Evolutionary conservation across 2,113 vertebrate species (phyloP).

Genomic region (Proterorhinus semilunaris): DNA sequence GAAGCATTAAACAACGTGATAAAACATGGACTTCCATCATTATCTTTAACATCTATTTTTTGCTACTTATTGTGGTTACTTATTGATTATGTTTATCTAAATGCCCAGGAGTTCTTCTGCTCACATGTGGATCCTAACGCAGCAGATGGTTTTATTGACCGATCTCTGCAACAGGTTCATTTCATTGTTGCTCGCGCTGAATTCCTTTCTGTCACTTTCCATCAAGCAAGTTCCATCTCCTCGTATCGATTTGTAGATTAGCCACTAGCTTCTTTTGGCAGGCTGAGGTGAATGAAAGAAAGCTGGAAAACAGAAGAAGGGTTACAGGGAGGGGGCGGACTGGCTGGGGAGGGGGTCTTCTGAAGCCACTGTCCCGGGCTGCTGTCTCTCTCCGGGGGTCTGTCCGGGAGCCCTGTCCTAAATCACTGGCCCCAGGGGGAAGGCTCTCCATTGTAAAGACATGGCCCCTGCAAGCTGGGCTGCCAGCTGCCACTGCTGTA

Average conservation of each 20-base stretch:
- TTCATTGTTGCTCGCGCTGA: background rate
- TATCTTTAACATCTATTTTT: too few species aligned
- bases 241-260: conserved; percentile 5
- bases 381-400: conserved; percentile 62
- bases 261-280: conserved; percentile 44
- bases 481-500: conserved; percentile 77
- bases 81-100: background rate
- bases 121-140: background rate
- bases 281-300: conserved; percentile 37
- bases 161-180: conserved; percentile 6
- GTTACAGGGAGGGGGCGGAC: background rate
- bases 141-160: background rate
- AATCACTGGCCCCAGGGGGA: conserved; percentile 72
- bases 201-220: conserved; percentile 3
- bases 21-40: too few species aligned
- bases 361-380: conserved; percentile 58
- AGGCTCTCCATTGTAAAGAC: conserved; percentile 68
- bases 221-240: background rate
- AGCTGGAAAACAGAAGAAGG: background rate
- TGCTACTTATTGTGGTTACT: too few species aligned
- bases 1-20: too few species aligned
- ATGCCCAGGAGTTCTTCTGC: background rate
- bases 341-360: conserved; percentile 32
- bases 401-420: conserved; percentile 72
- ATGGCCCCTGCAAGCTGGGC: conserved; percentile 77